A percentile compares a stretch with the other conserved stretches of the same genome.
These are phyloP conservation scores for Plebejus argus DNA, from an alignment of 2,888 invertebrate species.

Conservation along the genomic window DNA sequence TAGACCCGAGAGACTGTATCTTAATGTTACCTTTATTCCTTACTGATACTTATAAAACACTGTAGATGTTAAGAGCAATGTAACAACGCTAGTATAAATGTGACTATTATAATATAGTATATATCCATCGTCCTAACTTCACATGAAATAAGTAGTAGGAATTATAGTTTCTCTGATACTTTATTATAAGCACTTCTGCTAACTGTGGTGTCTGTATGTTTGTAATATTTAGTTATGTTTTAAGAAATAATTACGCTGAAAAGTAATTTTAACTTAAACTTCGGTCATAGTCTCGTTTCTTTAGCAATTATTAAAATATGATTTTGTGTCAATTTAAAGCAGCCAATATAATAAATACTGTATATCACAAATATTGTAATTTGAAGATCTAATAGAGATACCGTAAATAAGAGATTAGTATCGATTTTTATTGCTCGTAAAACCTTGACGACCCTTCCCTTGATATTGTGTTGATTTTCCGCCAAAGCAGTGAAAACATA, in stretches of 20 bases:
- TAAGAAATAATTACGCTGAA: too few species aligned
- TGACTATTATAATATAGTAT: too few species aligned
- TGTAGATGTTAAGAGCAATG: neutral
- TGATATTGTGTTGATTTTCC: constrained; percentile 19
- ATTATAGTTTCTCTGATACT: too few species aligned
- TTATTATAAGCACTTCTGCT: too few species aligned
- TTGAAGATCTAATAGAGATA: neutral
- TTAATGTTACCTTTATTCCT: neutral
- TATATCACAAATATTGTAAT: neutral
- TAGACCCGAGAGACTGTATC: constrained; percentile 24
- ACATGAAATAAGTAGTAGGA: too few species aligned
- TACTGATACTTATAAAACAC: neutral
- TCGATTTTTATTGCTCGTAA: constrained; percentile 11
- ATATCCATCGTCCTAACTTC: too few species aligned
- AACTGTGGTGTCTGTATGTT: too few species aligned
- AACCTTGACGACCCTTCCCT: constrained; percentile 7
- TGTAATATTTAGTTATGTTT: too few species aligned
- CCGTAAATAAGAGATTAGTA: neutral
- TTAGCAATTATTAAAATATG: neutral
- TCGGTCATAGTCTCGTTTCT: neutral
- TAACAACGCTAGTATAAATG: too few species aligned
- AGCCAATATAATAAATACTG: too few species aligned
- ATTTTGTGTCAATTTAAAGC: neutral
- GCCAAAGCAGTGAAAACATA: neutral
- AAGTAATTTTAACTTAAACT: neutral